Evolutionary conservation across 1,140 invertebrate species (phyloP).

Genomic region (Atta colombica): DNA sequence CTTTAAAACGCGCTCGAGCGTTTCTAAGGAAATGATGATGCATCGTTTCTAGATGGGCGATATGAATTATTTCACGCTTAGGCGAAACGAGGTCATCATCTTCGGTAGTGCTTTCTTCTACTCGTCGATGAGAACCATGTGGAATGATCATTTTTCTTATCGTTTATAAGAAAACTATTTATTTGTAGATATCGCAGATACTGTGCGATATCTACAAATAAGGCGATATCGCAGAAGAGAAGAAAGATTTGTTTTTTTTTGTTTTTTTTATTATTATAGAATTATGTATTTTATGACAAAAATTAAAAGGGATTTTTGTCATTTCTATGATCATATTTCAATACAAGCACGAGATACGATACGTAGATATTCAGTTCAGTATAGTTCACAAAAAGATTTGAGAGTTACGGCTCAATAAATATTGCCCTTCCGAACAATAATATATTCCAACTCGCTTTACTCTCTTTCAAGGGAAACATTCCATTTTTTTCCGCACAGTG

Average conservation of each 20-base stretch:
- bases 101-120: not conserved
- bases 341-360: not conserved
- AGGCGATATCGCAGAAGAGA: not conserved
- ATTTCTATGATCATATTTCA: conserved; percentile 49
- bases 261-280: not conserved
- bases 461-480: conserved; percentile 53
- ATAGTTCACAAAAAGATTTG: conserved; percentile 44
- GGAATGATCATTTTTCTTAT: conserved; percentile 10
- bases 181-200: not conserved
- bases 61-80: conserved; percentile 49
- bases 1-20: conserved; percentile 12
- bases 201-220: too few species aligned
- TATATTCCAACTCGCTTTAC: conserved; percentile 54
- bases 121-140: not conserved
- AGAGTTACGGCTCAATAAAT: conserved; percentile 55
- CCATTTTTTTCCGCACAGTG: conserved; percentile 30
- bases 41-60: conserved; percentile 32
- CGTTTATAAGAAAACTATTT: conserved; percentile 17
- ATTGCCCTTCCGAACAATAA: conserved; percentile 57
- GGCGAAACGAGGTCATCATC: conserved; percentile 7
- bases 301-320: conserved; percentile 16
- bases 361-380: conserved; percentile 13
- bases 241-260: not conserved
- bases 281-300: conserved; percentile 13
- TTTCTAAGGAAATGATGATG: conserved; percentile 34